A percentile compares a stretch with the other conserved stretches of the same genome.
Conservation (phyloP, 2,888 invertebrate genomes). For the Zygogramma bicolorata region DNA sequence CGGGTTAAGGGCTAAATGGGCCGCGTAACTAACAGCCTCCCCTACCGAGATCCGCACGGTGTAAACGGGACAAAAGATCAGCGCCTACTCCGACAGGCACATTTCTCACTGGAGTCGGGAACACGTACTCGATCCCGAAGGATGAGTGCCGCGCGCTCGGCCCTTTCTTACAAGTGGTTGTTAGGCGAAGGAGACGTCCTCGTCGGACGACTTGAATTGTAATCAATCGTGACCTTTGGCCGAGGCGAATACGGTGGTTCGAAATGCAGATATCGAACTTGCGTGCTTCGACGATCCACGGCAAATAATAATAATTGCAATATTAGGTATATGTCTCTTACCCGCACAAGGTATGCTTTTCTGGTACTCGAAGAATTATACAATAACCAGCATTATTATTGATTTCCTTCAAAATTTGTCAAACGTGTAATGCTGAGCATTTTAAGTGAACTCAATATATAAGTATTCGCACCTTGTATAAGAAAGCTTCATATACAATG, state of each 20-base stretch:
- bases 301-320: too few relatives aligned
- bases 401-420: too few relatives aligned
- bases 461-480: too few relatives aligned
- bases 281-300: too few relatives aligned
- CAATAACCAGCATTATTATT: too few relatives aligned
- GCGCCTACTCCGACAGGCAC: slow-evolving; percentile 29
- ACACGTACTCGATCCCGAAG: slow-evolving; percentile 51
- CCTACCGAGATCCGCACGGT: background rate
- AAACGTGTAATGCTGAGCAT: too few relatives aligned
- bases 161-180: slow-evolving; percentile 50
- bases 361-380: too few relatives aligned
- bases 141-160: slow-evolving; percentile 43
- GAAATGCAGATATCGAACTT: too few relatives aligned
- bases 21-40: slow-evolving; percentile 3
- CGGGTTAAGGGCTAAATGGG: background rate
- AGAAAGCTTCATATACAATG: too few relatives aligned
- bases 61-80: slow-evolving; percentile 16
- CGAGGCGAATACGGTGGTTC: slow-evolving; percentile 1
- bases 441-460: too few relatives aligned
- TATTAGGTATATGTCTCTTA: too few relatives aligned
- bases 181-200: slow-evolving; percentile 27
- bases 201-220: slow-evolving; percentile 39
- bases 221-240: slow-evolving; percentile 41
- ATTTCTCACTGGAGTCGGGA: slow-evolving; percentile 44
- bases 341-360: too few relatives aligned